phyloP scores from a whole-genome alignment of 1,140 invertebrate species.

The Gonatopus flavifemur region DNA sequence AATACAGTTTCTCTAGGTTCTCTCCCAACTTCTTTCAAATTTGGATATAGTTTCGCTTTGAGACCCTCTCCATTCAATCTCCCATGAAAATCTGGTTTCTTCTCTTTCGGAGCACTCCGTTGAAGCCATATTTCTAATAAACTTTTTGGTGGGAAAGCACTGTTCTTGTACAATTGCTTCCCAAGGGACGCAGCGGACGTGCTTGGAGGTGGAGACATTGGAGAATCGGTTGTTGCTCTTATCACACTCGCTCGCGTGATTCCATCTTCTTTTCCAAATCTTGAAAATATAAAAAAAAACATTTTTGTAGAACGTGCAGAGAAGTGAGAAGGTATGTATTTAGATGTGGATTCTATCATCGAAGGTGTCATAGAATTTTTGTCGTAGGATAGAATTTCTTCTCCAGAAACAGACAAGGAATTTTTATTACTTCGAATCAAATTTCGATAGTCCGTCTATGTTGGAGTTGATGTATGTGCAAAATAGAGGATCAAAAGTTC shows the following conservation, averaged over 20 bases:
- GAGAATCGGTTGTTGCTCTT: conserved; percentile 78
- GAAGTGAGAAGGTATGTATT: too few species aligned
- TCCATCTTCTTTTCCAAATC: conserved; percentile 52
- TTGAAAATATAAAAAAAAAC: conserved; percentile 16
- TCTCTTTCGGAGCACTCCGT: conserved; percentile 59
- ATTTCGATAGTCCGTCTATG: too few species aligned
- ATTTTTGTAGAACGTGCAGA: too few species aligned
- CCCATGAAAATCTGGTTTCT: conserved; percentile 78
- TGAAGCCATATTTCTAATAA: conserved; percentile 68
- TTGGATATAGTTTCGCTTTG: conserved; percentile 77
- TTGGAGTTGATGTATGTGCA: too few species aligned
- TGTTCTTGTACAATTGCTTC: conserved; percentile 46
- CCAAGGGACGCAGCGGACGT: conserved; percentile 44
- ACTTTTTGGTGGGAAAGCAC: conserved; percentile 53
- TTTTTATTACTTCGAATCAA: too few species aligned
- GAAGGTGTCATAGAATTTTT: too few species aligned
- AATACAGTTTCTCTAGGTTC: conserved; percentile 48
- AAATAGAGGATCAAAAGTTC: too few species aligned
- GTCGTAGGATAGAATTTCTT: too few species aligned
- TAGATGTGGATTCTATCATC: too few species aligned
- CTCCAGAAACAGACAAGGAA: too few species aligned
- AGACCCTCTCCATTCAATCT: conserved; percentile 69
- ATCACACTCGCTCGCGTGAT: conserved; percentile 69
- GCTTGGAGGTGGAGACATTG: conserved; percentile 71
- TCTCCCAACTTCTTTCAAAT: conserved; percentile 62